Evolutionary conservation across 2,888 invertebrate genomes (phyloP), one percentile per base, ranked within the genome.

Genomic region (Hirtodrosophila alboralis): DNA sequence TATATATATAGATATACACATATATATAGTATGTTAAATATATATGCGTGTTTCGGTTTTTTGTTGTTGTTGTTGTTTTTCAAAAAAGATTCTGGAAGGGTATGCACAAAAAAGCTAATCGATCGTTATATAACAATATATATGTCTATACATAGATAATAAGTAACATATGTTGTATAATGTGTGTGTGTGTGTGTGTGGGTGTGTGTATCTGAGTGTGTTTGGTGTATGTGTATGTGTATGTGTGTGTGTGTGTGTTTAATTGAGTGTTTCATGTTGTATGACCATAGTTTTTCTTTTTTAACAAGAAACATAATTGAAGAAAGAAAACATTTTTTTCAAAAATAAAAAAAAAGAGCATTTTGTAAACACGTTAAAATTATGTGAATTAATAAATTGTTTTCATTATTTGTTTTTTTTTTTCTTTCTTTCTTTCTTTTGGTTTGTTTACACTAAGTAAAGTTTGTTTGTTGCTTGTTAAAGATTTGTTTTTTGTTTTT

Each of bases 41-140:
- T 47, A 58, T 58, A 58, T 57, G 68, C 68, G 48, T 68, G 52
- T 53, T 60, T 66, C 30, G 44, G 41, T 52, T 31, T 31, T 8
- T 33, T 3, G 1, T 18, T 18, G 3, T 3, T 18, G 1, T 37
- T 26, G n/a, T 6, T 40, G 26, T 36, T 36, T 30, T 21, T 38
- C 41, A 28, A 72, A 75, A 72, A 73, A 77, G 63, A 74, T 63
- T 72, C 41, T 79, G 75, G 68, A 78, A 81, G 85, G 84, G 75
- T 83, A 60, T 78, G 79, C 83, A 78, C 79, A 79, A 79, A 75
- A 80, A 73, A 70, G 75, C 70, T 78, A 83, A 71, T 78, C 58
- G 71, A 57, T 81, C 59, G 71, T n/a, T n/a, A 70, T 75, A 70
- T 85, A 78, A 85, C 77, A 85, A 69, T 80, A 84, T 62, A 60